phyloP scores from a whole-genome alignment of 2,797 vertebrate species.

The Tapirus indicus region DNA sequence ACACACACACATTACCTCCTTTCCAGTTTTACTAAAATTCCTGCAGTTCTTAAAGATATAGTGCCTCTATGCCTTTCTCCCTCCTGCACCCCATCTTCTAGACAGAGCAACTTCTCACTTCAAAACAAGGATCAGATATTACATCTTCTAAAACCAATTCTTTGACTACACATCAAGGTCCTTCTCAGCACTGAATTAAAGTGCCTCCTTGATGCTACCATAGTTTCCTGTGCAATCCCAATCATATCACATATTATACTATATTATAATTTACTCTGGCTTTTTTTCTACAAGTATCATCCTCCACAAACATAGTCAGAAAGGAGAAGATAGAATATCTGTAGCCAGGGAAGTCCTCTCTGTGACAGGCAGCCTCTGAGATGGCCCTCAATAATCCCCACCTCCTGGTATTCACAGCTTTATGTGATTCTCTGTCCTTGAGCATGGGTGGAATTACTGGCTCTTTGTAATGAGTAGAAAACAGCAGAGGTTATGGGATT shows the following conservation, averaged over 20 bases:
- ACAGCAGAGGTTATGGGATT: background rate
- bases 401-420: background rate
- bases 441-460: background rate
- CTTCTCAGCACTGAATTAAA: background rate
- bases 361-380: background rate
- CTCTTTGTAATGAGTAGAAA: background rate
- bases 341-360: background rate
- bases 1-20: background rate
- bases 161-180: background rate
- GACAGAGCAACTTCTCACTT: background rate
- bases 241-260: background rate
- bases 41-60: background rate
- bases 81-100: background rate
- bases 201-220: background rate
- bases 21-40: slow-evolving; percentile 17
- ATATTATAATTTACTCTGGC: background rate
- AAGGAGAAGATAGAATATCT: background rate
- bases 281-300: background rate
- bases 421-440: background rate
- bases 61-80: background rate
- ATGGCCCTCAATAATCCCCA: background rate
- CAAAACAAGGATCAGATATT: background rate
- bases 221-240: background rate
- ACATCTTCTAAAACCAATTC: background rate
- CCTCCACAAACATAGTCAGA: background rate